Evolutionary conservation across 2,113 vertebrate genomes (phyloP).

Genomic region (Myotis davidii): DNA sequence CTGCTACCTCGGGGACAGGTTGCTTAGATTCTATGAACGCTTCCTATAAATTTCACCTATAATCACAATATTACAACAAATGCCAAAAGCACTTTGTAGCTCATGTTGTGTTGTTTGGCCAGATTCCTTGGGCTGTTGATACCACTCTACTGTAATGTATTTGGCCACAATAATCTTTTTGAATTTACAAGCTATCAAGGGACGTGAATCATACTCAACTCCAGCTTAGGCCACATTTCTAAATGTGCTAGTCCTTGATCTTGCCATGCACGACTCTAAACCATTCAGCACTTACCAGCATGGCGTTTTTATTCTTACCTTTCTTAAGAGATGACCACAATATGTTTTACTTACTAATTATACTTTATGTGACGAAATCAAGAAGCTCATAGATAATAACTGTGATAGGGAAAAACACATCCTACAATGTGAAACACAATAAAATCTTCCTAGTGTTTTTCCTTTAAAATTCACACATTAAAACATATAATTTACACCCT

Average conservation of each 20-base stretch:
- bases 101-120: slow-evolving; percentile 60
- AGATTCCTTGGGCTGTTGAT: slow-evolving; percentile 38
- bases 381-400: neutral
- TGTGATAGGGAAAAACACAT: neutral
- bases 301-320: neutral
- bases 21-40: slow-evolving; percentile 45
- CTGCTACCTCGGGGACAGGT: slow-evolving; percentile 36
- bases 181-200: slow-evolving; percentile 68
- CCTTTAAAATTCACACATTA: neutral
- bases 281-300: neutral
- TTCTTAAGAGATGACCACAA: neutral
- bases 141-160: slow-evolving; percentile 59
- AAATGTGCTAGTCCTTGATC: slow-evolving; percentile 50
- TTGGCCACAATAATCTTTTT: slow-evolving; percentile 53
- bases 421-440: neutral
- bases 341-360: neutral
- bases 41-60: slow-evolving; percentile 64
- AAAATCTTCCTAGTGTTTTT: neutral
- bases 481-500: neutral
- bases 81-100: slow-evolving; percentile 59
- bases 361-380: neutral
- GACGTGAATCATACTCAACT: slow-evolving; percentile 63
- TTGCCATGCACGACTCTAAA: neutral
- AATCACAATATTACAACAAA: slow-evolving; percentile 65
- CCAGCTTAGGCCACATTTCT: slow-evolving; percentile 30